Percentiles rank a stretch among this genome's conserved stretches.
These are phyloP conservation scores for Amaurobius ferox DNA, from an alignment of 2,888 invertebrate genomes.

Conservation along the genomic window DNA sequence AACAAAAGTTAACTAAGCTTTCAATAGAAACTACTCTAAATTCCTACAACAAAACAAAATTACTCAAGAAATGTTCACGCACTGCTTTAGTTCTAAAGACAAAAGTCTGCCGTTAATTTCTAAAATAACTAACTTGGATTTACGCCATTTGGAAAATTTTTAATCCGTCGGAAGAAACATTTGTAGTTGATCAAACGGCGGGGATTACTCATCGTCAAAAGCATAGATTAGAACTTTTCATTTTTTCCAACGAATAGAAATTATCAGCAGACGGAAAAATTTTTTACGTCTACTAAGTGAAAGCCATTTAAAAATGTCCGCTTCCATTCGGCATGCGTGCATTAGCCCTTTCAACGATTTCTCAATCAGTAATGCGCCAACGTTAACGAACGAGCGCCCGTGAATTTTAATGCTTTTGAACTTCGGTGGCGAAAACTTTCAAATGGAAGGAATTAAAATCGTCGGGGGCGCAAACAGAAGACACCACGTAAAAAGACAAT, in stretches of 20 bases:
- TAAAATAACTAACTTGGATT: constrained; percentile 70
- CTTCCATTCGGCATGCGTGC: constrained; percentile 45
- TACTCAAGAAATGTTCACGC: constrained; percentile 51
- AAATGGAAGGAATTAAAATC: constrained; percentile 66
- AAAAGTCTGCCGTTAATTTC: constrained; percentile 68
- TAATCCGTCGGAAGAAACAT: constrained; percentile 65
- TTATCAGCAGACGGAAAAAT: constrained; percentile 38
- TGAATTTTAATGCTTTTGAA: constrained; percentile 53
- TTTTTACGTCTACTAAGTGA: constrained; percentile 42
- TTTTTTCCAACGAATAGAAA: constrained; percentile 41
- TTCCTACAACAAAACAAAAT: constrained; percentile 62
- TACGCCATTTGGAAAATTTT: constrained; percentile 59
- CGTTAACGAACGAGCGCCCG: constrained; percentile 42
- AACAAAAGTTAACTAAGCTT: constrained; percentile 71
- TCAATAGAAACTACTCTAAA: constrained; percentile 62
- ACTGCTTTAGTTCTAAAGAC: constrained; percentile 57
- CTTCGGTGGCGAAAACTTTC: constrained; percentile 39
- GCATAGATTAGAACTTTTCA: constrained; percentile 65
- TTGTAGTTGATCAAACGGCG: constrained; percentile 69
- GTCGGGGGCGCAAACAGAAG: constrained; percentile 6
- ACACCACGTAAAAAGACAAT: constrained; percentile 20
- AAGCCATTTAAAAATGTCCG: constrained; percentile 62
- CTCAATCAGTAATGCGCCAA: constrained; percentile 55
- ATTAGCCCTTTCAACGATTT: constrained; percentile 68
- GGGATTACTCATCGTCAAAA: constrained; percentile 67